Percentiles rank a stretch among this genome's conserved stretches.
These are phyloP conservation scores for Acropternis orthonyx DNA, from an alignment of 2,797 vertebrate genomes.

Conservation along the genomic window DNA sequence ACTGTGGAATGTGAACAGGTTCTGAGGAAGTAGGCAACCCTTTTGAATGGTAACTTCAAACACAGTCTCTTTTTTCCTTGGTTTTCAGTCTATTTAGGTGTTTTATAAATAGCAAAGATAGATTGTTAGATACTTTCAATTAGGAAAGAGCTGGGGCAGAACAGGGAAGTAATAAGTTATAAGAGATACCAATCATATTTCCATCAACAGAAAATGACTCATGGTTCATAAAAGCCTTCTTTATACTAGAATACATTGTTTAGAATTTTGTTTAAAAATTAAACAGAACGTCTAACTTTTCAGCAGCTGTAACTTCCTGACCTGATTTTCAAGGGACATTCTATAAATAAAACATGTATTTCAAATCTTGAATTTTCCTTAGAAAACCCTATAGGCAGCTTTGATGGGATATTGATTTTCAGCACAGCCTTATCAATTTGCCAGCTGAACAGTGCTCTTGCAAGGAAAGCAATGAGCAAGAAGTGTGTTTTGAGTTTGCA, in stretches of 20 bases:
- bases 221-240: slow-evolving; percentile 36
- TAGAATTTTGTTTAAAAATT: slow-evolving; percentile 61
- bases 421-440: neutral
- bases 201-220: slow-evolving; percentile 49
- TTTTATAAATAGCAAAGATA: slow-evolving; percentile 47
- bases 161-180: slow-evolving; percentile 58
- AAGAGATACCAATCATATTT: slow-evolving; percentile 43
- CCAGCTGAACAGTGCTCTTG: neutral
- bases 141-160: neutral
- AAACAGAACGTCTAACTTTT: slow-evolving; percentile 30
- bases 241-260: slow-evolving; percentile 6
- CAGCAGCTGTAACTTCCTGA: slow-evolving; percentile 38
- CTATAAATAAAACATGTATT: slow-evolving; percentile 20
- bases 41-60: neutral
- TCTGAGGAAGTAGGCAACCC: neutral
- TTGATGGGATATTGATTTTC: neutral
- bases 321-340: neutral
- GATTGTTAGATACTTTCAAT: slow-evolving; percentile 20
- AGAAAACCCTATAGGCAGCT: neutral
- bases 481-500: neutral
- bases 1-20: neutral
- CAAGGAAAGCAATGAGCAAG: neutral
- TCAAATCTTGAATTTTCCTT: neutral
- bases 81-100: neutral
- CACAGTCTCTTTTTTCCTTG: neutral